These are phyloP conservation scores for Tupaia tana DNA, from an alignment of 2,113 vertebrate species.

Conservation along the genomic window DNA sequence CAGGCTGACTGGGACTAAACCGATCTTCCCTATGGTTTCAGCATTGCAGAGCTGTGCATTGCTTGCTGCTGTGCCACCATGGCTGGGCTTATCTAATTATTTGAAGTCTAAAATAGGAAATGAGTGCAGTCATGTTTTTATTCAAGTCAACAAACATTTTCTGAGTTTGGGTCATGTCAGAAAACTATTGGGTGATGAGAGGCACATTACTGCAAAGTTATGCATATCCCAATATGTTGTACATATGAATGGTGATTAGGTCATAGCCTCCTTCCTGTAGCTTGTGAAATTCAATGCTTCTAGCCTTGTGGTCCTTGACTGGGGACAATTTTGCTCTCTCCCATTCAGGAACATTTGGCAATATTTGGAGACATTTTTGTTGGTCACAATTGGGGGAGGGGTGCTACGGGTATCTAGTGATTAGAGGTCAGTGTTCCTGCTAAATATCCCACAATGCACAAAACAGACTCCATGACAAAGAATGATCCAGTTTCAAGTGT, in stretches of 20 bases:
- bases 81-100: too few relatives aligned
- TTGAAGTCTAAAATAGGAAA: constrained; percentile 36
- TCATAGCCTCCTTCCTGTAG: constrained; percentile 16
- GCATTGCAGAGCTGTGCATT: too few relatives aligned
- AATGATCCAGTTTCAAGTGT: background rate
- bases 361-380: background rate
- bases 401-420: background rate
- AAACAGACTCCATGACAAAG: background rate
- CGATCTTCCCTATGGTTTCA: too few relatives aligned
- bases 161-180: constrained; percentile 44
- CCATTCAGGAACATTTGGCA: background rate
- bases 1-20: too few relatives aligned
- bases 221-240: background rate
- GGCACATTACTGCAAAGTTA: background rate
- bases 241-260: background rate
- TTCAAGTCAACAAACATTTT: constrained; percentile 53
- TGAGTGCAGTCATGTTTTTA: background rate
- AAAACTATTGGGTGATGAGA: background rate
- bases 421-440: background rate
- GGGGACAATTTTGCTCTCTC: background rate
- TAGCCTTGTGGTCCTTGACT: background rate
- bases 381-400: background rate
- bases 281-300: background rate
- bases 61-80: too few relatives aligned
- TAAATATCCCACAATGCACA: background rate